Evolutionary conservation across 92 coral and sea anemone genomes (phyloP).

Genomic region (Metridium senile): DNA sequence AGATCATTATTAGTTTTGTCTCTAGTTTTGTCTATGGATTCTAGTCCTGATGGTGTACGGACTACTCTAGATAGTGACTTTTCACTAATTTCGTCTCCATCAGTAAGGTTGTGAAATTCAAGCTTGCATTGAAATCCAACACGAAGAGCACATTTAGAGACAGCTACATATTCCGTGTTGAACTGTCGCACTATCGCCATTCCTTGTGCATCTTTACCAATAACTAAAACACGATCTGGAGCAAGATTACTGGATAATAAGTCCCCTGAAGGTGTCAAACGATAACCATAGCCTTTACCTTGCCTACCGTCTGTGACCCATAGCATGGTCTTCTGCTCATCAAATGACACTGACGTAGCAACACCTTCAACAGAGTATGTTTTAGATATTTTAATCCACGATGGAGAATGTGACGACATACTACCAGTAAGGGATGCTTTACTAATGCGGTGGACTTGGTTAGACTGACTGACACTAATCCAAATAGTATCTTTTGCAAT

Average conservation of each 20-base stretch:
- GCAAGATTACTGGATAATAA: slow-evolving; percentile 43
- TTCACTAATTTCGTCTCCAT: slow-evolving; percentile 62
- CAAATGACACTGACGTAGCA: slow-evolving; percentile 87
- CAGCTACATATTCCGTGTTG: slow-evolving; percentile 71
- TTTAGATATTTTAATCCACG: slow-evolving; percentile 57
- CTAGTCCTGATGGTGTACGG: slow-evolving; percentile 94
- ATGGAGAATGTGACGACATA: slow-evolving; percentile 58
- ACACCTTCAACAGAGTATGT: slow-evolving; percentile 53
- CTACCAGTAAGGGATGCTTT: slow-evolving; percentile 61
- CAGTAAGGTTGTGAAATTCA: slow-evolving; percentile 77
- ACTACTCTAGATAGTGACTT: slow-evolving; percentile 82
- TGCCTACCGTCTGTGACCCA: slow-evolving; percentile 81
- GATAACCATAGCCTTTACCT: slow-evolving; percentile 79
- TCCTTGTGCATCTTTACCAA: slow-evolving; percentile 83
- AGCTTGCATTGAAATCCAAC: slow-evolving; percentile 91
- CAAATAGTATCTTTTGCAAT: slow-evolving; percentile 74
- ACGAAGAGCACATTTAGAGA: slow-evolving; percentile 84
- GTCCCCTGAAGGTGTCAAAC: slow-evolving; percentile 74
- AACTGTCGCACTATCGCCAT: slow-evolving; percentile 89
- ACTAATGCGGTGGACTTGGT: slow-evolving; percentile 56
- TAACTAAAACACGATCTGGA: slow-evolving; percentile 63
- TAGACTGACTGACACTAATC: slow-evolving; percentile 73
- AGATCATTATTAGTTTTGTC: slow-evolving; percentile 58
- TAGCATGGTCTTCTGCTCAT: slow-evolving; percentile 58
- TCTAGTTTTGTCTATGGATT: slow-evolving; percentile 70